Conservation (phyloP, 2,797 vertebrate genomes). For the Carapus acus region DNA sequence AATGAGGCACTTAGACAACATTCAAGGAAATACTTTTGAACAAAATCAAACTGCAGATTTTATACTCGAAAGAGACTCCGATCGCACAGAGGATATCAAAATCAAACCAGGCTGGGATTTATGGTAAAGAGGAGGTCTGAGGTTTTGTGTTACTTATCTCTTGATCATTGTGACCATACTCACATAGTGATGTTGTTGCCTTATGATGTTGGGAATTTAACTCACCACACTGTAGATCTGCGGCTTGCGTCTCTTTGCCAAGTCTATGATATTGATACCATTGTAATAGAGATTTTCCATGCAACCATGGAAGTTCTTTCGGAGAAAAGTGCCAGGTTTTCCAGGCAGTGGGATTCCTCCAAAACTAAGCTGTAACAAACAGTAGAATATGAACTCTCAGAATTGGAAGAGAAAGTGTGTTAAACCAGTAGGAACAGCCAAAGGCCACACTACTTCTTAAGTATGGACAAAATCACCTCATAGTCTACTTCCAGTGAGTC, state of each 20-base stretch:
- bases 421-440: too few relatives aligned
- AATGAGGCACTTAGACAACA: too few relatives aligned
- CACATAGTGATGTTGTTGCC: too few relatives aligned
- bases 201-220: neutral
- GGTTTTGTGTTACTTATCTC: too few relatives aligned
- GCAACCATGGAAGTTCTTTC: conserved; percentile 95
- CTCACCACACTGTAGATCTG: conserved; percentile 98
- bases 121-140: too few relatives aligned
- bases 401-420: neutral
- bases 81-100: too few relatives aligned
- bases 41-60: too few relatives aligned
- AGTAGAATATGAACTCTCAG: neutral
- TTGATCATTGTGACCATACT: too few relatives aligned
- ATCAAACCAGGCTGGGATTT: too few relatives aligned
- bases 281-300: conserved; percentile 98
- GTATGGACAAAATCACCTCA: conserved; percentile 70
- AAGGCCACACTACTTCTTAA: too few relatives aligned
- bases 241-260: conserved; percentile 93
- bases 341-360: conserved; percentile 95
- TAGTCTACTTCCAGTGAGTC: conserved; percentile 95
- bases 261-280: conserved; percentile 91
- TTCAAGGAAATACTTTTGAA: too few relatives aligned
- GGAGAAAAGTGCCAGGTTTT: conserved; percentile 92
- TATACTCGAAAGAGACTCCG: too few relatives aligned
- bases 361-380: conserved; percentile 83